These are phyloP conservation scores for Drosophila lacteicornis DNA, from an alignment of 1,140 invertebrate genomes.

Conservation along the genomic window DNA sequence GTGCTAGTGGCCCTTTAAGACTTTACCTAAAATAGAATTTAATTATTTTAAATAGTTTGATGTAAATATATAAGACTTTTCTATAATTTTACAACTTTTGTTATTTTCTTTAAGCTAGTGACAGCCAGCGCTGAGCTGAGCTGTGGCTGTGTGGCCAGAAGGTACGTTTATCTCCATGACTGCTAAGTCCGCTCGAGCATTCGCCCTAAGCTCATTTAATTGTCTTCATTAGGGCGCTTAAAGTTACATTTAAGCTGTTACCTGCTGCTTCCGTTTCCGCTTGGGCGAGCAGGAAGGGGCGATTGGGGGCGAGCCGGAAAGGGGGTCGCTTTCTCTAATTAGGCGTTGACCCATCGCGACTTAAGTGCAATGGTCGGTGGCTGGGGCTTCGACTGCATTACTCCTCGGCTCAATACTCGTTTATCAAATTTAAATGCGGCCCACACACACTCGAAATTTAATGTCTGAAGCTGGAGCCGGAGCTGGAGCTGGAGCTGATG, in stretches of 20 bases:
- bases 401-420: conserved; percentile 3
- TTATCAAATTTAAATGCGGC: conserved; percentile 53
- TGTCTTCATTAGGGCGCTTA: conserved; percentile 57
- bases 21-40: background rate
- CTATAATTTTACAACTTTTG: background rate
- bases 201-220: conserved; percentile 59
- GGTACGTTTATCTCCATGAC: conserved; percentile 12
- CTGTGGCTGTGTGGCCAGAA: background rate
- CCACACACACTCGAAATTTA: conserved; percentile 42
- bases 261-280: conserved; percentile 28
- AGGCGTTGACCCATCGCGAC: conserved; percentile 9
- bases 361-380: conserved; percentile 34
- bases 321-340: conserved; percentile 17
- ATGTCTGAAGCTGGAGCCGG: conserved; percentile 1
- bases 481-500: conserved; percentile 5
- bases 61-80: too few relatives aligned
- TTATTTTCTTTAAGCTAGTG: background rate
- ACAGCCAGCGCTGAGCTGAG: background rate
- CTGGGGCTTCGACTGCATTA: conserved; percentile 23
- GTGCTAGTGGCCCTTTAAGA: background rate
- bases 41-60: background rate
- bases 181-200: conserved; percentile 26
- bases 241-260: conserved; percentile 37
- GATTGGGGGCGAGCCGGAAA: background rate
- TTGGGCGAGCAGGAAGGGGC: conserved; percentile 3